A percentile compares a stretch with the other conserved stretches of the same genome.
These are phyloP conservation scores for Mormyrops boulengeri DNA, from an alignment of 2,797 vertebrate genomes.

Conservation along the genomic window DNA sequence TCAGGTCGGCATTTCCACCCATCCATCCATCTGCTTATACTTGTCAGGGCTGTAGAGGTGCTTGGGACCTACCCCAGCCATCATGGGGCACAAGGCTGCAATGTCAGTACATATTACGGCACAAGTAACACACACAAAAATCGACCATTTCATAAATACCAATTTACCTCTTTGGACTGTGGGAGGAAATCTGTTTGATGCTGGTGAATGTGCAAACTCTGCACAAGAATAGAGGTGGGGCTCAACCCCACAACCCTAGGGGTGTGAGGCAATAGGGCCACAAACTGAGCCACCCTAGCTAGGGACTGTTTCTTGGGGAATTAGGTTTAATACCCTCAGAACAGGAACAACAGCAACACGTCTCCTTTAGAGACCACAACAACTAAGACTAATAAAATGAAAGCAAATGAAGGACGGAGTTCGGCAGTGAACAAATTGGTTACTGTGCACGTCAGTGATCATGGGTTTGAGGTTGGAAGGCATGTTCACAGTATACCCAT, in stretches of 20 bases:
- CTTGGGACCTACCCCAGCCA: not conserved
- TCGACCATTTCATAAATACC: not conserved
- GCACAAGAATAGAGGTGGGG: not conserved
- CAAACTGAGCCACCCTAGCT: not conserved
- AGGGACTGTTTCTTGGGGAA: not conserved
- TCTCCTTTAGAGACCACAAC: not conserved
- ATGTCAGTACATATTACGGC: not conserved
- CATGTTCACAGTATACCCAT: not conserved
- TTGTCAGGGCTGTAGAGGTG: not conserved
- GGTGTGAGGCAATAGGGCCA: not conserved
- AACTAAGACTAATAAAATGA: not conserved
- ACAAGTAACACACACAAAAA: not conserved
- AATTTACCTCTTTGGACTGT: not conserved
- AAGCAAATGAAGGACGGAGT: not conserved
- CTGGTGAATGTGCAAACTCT: not conserved
- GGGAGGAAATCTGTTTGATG: not conserved
- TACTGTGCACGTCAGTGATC: not conserved
- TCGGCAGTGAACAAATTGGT: not conserved
- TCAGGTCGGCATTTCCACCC: not conserved
- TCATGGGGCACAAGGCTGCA: not conserved
- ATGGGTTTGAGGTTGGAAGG: not conserved
- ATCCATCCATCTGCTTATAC: not conserved
- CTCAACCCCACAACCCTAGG: not conserved
- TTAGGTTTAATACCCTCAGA: not conserved
- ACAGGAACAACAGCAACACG: not conserved